phyloP scores from a whole-genome alignment of 1,140 invertebrate genomes.

The Oedothorax gibbosus region DNA sequence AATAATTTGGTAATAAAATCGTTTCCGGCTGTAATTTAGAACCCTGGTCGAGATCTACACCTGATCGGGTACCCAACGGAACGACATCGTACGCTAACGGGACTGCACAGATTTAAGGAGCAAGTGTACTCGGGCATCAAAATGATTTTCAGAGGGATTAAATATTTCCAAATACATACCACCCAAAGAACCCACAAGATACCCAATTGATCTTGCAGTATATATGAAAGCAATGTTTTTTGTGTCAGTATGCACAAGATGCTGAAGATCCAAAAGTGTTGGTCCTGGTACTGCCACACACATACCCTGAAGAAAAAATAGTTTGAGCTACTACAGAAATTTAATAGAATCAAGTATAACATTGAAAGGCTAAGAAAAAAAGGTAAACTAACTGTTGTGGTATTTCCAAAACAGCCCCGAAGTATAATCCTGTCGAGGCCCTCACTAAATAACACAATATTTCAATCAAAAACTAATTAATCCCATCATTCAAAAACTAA shows the following conservation, averaged over 20 bases:
- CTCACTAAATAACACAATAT: too few species aligned
- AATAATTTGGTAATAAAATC: not conserved
- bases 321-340: not conserved
- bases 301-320: constrained; percentile 43
- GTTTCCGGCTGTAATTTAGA: not conserved
- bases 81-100: not conserved
- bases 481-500: too few species aligned
- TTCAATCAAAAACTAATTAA: too few species aligned
- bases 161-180: constrained; percentile 18
- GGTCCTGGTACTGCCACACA: constrained; percentile 52
- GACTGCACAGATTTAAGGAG: not conserved
- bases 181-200: constrained; percentile 44
- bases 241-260: constrained; percentile 26
- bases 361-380: not conserved
- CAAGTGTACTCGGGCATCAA: too few species aligned
- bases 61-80: not conserved
- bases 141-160: too few species aligned
- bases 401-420: too few species aligned
- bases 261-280: constrained; percentile 45
- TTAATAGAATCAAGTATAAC: not conserved
- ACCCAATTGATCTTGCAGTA: constrained; percentile 58
- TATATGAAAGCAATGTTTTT: constrained; percentile 55
- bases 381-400: too few species aligned
- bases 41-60: not conserved
- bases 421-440: too few species aligned